phyloP scores from a whole-genome alignment of 1,140 invertebrate genomes.

The Rhopalosiphum maidis region DNA sequence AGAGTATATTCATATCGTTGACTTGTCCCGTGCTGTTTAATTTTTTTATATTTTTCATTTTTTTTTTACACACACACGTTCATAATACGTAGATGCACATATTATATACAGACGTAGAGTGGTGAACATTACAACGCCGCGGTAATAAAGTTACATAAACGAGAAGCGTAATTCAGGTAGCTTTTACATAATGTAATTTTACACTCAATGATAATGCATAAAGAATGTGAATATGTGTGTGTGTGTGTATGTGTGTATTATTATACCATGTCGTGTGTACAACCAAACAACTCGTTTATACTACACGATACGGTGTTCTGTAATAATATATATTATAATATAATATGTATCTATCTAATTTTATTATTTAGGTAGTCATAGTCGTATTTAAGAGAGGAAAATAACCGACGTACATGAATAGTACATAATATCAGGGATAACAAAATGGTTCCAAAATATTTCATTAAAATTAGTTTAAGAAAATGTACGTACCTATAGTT shows the following conservation, averaged over 20 bases:
- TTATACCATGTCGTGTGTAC: neutral
- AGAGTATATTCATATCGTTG: neutral
- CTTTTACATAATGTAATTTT: slow-evolving; percentile 5
- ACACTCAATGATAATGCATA: neutral
- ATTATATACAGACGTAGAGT: neutral
- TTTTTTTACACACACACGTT: neutral
- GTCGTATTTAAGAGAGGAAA: neutral
- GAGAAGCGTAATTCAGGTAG: neutral
- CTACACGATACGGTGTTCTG: neutral
- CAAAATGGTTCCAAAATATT: too few relatives aligned
- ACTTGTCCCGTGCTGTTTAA: neutral
- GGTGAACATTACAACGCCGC: neutral
- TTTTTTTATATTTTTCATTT: neutral
- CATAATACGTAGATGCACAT: neutral
- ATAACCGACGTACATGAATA: neutral
- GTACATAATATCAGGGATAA: neutral
- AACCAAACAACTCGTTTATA: neutral
- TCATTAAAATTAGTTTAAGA: too few relatives aligned
- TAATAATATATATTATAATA: neutral
- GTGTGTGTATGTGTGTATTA: neutral
- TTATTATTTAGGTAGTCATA: neutral
- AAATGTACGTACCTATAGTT: too few relatives aligned
- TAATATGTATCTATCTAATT: neutral
- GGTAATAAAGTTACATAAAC: neutral
- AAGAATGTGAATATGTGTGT: neutral